Base-by-base conservation (phyloP, 1,140 invertebrate genomes). In the Kradibia gibbosae region DNA sequence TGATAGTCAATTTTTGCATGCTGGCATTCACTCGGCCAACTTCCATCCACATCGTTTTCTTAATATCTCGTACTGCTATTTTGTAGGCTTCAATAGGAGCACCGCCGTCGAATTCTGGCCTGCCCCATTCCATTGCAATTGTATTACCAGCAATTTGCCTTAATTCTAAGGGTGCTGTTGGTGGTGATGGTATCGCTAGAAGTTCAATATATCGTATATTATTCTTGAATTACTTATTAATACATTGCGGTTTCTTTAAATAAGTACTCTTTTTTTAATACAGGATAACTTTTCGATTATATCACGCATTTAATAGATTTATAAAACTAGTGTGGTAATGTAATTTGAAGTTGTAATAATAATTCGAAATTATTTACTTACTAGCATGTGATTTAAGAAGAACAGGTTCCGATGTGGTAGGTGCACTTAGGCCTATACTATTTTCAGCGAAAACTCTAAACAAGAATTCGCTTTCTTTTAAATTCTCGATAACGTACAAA, bases 41-140 rank as follows among this genome's bases (percentile, higher is more conserved):
- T 93, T 98, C 96, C 93, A 98, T 98, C 97, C 97, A 98, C 97
- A 98, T 98, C 5, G 96, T 98, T 88, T 97, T 97, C 87, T 95
- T 95, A 55, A 94, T 93, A 88, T 99, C 98, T 85, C 96, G 94
- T 76, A 99, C 96, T 17, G 97, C 97, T 84, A 99, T 96, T 85
- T 97, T 97, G 89, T 99, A 99, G 34, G 96, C 96, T 84, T 96
- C 93, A 62, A 99, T 92, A 20, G 97, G 97, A 50, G 97, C 95
- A 67, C 97, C 98, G 65, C 98, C 98, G 91, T 99, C 98, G 85
- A 94, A 95, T 91, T 98, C 97, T 11, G 98, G 98, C 81, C 95
- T 94, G 77, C 97, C 97, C 97, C 97, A 99, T 91, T 96, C 97
- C 86, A 99, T 94, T 87, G 97, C 92, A 87, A 96, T 94, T 77